Evolutionary conservation across 1,140 invertebrate genomes (phyloP).

Genomic region (Neotoxoptera formosana): DNA sequence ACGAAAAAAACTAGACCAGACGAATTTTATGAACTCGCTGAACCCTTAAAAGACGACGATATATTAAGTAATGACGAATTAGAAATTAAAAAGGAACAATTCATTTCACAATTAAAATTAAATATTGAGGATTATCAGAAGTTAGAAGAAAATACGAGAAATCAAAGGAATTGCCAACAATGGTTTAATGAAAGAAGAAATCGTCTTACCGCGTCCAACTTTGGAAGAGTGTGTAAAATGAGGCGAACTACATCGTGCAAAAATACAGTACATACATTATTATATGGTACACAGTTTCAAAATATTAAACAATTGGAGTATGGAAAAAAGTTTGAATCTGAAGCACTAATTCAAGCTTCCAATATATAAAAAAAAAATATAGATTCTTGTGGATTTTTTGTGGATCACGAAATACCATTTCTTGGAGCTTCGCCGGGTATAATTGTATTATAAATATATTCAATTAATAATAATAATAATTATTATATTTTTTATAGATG

Average conservation of each 20-base stretch:
- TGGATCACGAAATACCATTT: not conserved
- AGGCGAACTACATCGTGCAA: slow-evolving; percentile 6
- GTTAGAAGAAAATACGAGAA: not conserved
- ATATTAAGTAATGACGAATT: not conserved
- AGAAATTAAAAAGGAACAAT: not conserved
- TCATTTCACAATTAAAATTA: not conserved
- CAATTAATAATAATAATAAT: not conserved
- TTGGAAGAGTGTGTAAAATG: slow-evolving; percentile 24
- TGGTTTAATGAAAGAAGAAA: slow-evolving; percentile 22
- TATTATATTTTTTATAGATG: slow-evolving; percentile 29
- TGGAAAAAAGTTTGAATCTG: not conserved
- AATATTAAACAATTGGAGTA: slow-evolving; percentile 18
- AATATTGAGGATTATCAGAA: not conserved
- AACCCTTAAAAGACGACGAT: not conserved
- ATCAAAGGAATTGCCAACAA: not conserved
- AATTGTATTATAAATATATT: not conserved
- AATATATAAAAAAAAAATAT: slow-evolving; percentile 1
- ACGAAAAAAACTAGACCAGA: not conserved
- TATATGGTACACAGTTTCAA: slow-evolving; percentile 22
- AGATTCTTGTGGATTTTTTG: slow-evolving; percentile 10
- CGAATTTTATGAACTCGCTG: slow-evolving; percentile 31
- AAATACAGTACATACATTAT: not conserved
- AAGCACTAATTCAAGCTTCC: not conserved
- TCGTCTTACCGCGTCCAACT: slow-evolving; percentile 11
- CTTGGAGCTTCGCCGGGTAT: not conserved